phyloP scores from a whole-genome alignment of 2,113 vertebrate species.

The Halichoerus grypus region DNA sequence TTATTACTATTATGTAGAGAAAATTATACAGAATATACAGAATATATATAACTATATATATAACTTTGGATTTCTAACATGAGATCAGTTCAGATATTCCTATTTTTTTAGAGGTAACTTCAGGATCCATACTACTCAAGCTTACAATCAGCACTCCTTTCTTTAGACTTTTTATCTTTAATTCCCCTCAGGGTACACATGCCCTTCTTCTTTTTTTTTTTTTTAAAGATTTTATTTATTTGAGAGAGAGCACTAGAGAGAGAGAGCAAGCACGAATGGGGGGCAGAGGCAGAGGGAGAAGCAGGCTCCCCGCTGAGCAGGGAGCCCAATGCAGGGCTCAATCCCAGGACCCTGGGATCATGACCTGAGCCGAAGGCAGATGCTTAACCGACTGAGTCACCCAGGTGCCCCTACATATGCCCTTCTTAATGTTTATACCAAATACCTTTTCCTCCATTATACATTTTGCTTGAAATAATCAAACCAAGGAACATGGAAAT shows the following conservation, averaged over 20 bases:
- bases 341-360: not conserved
- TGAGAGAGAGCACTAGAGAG: too few species aligned
- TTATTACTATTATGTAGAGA: not conserved
- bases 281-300: not conserved
- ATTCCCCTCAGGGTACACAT: not conserved
- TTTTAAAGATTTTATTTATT: too few species aligned
- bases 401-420: not conserved
- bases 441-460: not conserved
- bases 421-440: not conserved
- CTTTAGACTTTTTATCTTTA: not conserved
- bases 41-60: not conserved
- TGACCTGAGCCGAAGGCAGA: not conserved
- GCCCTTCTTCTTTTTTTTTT: not conserved
- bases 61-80: not conserved
- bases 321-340: not conserved
- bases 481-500: not conserved
- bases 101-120: constrained; percentile 16
- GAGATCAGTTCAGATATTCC: not conserved
- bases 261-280: not conserved
- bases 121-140: not conserved
- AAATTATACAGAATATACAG: not conserved
- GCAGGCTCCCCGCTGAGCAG: not conserved
- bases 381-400: not conserved
- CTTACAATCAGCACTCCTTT: not conserved
- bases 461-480: constrained; percentile 31